These are phyloP conservation scores for Tylochromis polylepis DNA, from an alignment of 2,113 vertebrate genomes.

Conservation along the genomic window DNA sequence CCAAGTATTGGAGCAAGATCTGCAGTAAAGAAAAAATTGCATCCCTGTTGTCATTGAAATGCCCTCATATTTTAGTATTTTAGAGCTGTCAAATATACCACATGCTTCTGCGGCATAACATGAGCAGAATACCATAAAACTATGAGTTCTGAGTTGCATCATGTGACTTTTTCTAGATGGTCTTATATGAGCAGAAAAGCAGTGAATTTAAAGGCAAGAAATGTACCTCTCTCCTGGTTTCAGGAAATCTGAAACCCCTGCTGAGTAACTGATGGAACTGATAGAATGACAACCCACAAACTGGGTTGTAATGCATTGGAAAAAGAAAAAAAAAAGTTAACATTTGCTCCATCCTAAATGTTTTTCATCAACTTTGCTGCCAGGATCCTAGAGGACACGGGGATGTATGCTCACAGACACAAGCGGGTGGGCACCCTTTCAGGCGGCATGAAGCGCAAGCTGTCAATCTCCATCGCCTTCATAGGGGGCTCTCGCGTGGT, in stretches of 20 bases:
- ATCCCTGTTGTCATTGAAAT: neutral
- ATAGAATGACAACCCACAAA: neutral
- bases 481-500: constrained; percentile 93
- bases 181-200: neutral
- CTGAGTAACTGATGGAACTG: constrained; percentile 15
- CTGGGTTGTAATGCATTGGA: neutral
- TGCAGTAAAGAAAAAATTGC: neutral
- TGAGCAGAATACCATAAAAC: neutral
- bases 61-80: neutral
- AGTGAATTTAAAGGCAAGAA: neutral
- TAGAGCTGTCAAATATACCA: neutral
- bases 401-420: constrained; percentile 86
- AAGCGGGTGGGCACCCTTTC: constrained; percentile 88
- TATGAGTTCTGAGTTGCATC: neutral
- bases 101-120: neutral
- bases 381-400: constrained; percentile 90
- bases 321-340: constrained; percentile 4
- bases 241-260: neutral
- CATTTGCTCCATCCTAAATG: constrained; percentile 1
- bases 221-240: neutral
- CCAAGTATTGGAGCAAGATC: neutral
- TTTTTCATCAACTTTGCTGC: constrained; percentile 26
- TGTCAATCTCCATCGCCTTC: constrained; percentile 96
- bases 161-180: constrained; percentile 9
- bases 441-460: constrained; percentile 94